Base-by-base conservation (phyloP, 2,888 invertebrate genomes). In the Neoitamus cyanurus region DNA sequence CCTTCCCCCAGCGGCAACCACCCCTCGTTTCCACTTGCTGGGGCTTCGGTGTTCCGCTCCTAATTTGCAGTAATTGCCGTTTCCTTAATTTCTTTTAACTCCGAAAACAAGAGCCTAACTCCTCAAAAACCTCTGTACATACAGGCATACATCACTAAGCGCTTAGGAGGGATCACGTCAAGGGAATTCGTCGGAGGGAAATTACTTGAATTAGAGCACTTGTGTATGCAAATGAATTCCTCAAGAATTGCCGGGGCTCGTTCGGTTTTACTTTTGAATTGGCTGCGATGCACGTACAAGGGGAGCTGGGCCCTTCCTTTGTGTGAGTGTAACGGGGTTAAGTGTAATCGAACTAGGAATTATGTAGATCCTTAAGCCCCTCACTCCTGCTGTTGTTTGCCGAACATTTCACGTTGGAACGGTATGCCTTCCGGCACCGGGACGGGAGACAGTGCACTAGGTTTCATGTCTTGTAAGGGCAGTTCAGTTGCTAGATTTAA, bases 181-280 rank as follows among this genome's bases (percentile, higher is more conserved):
- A 42, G 83, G 28, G 30, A 70, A 83, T 70, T 68, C 69, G 30
- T 36, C 13, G 13, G 42, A 42, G 28, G 83, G 83, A 82, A 83
- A 83, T 83, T 83, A 83, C 83, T 83, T 83, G 69, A 83, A 83
- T 83, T 83, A 83, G 42, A 83, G 70, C 83, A 83, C 83, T 83
- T 83, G 70, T 83, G 83, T 83, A 83, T 83, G 83, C 83, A 83
- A 83, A 83, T 83, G 83, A 83, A 70, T 83, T 46, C 70, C 70
- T 83, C 28, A 83, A 83, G 83, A 69, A 70, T 82, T 83, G 83
- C 37, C 36, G 37, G 70, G 69, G 83, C 37, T 37, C 70, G 70
- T 70, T 70, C 69, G 37, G 69, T 37, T 70, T 83, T 70, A 69
- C 82, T 82, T 82, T 13, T 30, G 42, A 78, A 78, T 78, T 78